These are phyloP conservation scores for Prunella himalayana DNA, from an alignment of 2,113 vertebrate species.

Conservation along the genomic window DNA sequence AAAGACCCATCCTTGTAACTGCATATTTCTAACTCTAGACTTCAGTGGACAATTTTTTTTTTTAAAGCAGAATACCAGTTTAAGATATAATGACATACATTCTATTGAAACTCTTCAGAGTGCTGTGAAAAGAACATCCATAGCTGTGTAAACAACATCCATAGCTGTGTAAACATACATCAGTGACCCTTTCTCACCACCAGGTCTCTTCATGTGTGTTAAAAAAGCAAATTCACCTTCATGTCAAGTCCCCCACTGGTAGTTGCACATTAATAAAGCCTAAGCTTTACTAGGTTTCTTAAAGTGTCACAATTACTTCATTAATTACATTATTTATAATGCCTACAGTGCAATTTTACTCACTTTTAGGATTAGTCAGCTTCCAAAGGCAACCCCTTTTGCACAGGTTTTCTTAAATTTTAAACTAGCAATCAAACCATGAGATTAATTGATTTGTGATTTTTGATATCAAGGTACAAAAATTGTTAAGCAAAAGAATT, in stretches of 20 bases:
- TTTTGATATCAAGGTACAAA: neutral
- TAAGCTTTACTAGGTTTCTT: neutral
- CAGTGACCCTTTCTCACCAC: neutral
- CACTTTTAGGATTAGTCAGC: neutral
- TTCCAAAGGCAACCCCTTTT: neutral
- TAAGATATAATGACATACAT: neutral
- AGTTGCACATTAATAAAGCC: neutral
- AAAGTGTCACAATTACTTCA: neutral
- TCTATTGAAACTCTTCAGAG: neutral
- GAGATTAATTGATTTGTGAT: neutral
- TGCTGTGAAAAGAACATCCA: neutral
- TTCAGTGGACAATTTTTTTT: neutral
- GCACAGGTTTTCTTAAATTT: neutral
- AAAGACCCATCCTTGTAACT: neutral
- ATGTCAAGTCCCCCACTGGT: fast-evolving
- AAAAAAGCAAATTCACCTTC: neutral
- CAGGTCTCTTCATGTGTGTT: neutral
- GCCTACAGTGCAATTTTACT: neutral
- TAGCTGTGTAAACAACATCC: too few species aligned
- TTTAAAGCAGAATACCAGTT: neutral
- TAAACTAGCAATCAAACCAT: neutral
- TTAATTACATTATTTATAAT: neutral
- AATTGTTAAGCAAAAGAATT: neutral
- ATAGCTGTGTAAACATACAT: neutral
- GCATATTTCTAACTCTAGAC: neutral